These are phyloP conservation scores for Xestia c-nigrum DNA, from an alignment of 2,888 invertebrate genomes.

Conservation along the genomic window DNA sequence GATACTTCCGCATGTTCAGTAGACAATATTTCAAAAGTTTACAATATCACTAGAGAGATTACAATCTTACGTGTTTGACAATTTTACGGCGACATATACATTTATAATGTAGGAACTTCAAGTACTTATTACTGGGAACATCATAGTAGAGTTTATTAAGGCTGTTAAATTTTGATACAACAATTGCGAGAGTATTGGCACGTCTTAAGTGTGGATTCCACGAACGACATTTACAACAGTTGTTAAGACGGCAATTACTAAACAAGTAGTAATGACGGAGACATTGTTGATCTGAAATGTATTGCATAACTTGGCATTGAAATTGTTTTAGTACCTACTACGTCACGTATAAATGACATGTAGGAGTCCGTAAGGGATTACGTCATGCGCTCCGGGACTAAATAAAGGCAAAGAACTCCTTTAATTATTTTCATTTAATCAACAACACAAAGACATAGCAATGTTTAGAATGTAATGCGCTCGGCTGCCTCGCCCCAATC, in stretches of 20 bases:
- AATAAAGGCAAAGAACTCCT: slow-evolving; percentile 63
- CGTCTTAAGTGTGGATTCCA: slow-evolving; percentile 27
- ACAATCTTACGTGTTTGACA: too few relatives aligned
- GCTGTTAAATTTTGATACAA: slow-evolving; percentile 41
- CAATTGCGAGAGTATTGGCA: slow-evolving; percentile 44
- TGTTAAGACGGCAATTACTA: slow-evolving; percentile 46
- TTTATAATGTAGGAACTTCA: slow-evolving; percentile 11
- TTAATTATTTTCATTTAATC: slow-evolving; percentile 71
- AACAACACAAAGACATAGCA: slow-evolving; percentile 68
- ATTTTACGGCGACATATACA: background rate
- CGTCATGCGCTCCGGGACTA: slow-evolving; percentile 32
- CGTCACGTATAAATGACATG: slow-evolving; percentile 21
- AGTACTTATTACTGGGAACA: background rate
- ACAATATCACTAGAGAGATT: too few relatives aligned
- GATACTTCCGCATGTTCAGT: too few relatives aligned
- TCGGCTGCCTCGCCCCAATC: slow-evolving; percentile 74
- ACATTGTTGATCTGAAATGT: slow-evolving; percentile 41
- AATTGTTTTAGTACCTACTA: background rate
- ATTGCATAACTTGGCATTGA: slow-evolving; percentile 18
- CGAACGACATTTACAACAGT: slow-evolving; percentile 36
- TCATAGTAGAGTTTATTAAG: slow-evolving; percentile 40
- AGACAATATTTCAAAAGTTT: too few relatives aligned
- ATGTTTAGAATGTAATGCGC: slow-evolving; percentile 73
- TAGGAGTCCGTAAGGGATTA: slow-evolving; percentile 23
- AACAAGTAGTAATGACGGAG: slow-evolving; percentile 17